Evolutionary conservation across 92 coral and sea anemone species (phyloP), one percentile per base, ranked within the genome.

Genomic region (Phenganax subtilis): DNA sequence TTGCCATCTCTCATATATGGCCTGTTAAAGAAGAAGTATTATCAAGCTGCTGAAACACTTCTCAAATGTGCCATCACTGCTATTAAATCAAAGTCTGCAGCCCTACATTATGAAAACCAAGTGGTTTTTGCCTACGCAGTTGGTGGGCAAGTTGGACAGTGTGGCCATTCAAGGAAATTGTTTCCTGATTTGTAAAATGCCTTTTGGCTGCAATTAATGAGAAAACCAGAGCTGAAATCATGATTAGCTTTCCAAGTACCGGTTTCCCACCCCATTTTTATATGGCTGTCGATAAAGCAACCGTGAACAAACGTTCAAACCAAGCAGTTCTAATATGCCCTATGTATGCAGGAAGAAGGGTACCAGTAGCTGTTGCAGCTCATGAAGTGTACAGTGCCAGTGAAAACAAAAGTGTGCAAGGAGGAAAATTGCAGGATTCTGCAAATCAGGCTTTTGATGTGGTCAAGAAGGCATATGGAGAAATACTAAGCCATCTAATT

Each of bases 131-230:
- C 72, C 37, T 66, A 16, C 16, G 12, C 51, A 6, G 20, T 66
- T 16, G 72, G 72, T 66, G 72, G 51, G 2, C 44, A 66, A 66
- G 72, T 66, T 1, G 72, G 72, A 44, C 72, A 66, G 37, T 66
- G 72, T 66, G 72, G 72, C 52, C 72, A 66, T 66, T 66, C 72
- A 11, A 66, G 72, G 72, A 66, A 66, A 66, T 51, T 66, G 6
- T 66, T 66, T 30, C 72, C 51, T 5, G 72, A 66, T 30, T 66
- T 17, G 72, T 66, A 17, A 66, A 66, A 66, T 66, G 72, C 37
- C 37, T 66, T 10, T 51, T 66, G 28, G 72, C 37, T 66, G 72
- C 52, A 27, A 15, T 66, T 8, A 66, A 66, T 30, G 72, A 66
- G 72, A 66, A 66, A 66, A 66, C 72, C 28, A 66, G 29, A 15